Conservation (phyloP, 2,797 vertebrate species). For the Serranus cabrilla region DNA sequence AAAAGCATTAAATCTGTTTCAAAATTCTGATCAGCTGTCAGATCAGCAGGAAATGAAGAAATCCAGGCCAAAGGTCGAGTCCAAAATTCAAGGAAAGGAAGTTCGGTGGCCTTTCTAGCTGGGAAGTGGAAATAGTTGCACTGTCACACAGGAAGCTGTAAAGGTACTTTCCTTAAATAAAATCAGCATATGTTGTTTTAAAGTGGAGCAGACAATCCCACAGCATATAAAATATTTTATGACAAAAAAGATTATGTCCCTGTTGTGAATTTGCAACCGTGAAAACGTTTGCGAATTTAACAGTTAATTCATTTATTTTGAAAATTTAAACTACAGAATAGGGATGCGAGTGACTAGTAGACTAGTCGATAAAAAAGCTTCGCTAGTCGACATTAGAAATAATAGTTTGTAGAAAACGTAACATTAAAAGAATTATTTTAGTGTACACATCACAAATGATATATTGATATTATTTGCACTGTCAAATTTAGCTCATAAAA, state of each 20-base stretch:
- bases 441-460: too few species aligned
- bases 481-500: too few species aligned
- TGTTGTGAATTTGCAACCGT: background rate
- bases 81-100: constrained; percentile 4
- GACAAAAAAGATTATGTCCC: background rate
- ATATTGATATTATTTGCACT: too few species aligned
- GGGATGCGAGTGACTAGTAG: too few species aligned
- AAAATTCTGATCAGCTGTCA: background rate
- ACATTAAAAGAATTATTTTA: too few species aligned
- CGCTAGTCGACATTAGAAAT: too few species aligned
- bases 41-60: background rate
- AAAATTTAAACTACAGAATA: background rate
- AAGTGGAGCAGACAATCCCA: background rate
- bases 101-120: background rate
- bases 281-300: background rate
- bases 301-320: background rate
- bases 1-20: background rate
- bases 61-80: background rate
- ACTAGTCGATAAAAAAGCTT: too few species aligned
- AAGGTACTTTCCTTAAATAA: background rate
- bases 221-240: background rate
- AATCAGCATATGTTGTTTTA: too few species aligned
- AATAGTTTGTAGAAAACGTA: too few species aligned
- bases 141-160: background rate
- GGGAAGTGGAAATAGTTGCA: background rate